Percentiles rank a stretch among this genome's conserved stretches.
Evolutionary conservation across 2,113 vertebrate species (phyloP).

Genomic region (Genyomyrus donnyi): DNA sequence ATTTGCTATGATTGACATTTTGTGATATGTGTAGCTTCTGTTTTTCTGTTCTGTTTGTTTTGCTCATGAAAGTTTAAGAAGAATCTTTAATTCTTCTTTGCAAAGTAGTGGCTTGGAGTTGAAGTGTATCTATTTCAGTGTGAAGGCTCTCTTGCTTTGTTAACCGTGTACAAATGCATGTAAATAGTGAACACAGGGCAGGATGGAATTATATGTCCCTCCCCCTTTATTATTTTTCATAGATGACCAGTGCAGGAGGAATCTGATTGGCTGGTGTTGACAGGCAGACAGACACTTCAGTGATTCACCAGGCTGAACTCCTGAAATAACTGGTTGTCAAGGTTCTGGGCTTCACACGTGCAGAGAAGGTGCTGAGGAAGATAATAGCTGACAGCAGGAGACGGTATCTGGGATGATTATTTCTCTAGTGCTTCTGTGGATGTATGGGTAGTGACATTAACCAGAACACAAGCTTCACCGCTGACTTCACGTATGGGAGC

Average conservation of each 20-base stretch:
- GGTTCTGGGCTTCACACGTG: not conserved
- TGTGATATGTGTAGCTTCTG: not conserved
- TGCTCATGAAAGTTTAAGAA: not conserved
- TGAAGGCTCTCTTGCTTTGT: not conserved
- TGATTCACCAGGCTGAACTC: not conserved
- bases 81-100: not conserved
- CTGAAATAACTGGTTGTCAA: not conserved
- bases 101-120: not conserved
- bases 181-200: not conserved
- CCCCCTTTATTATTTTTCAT: not conserved
- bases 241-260: not conserved
- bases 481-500: not conserved
- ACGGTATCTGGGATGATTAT: not conserved
- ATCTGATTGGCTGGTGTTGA: not conserved
- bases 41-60: not conserved
- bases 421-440: not conserved
- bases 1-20: not conserved
- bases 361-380: not conserved
- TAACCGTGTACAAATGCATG: not conserved
- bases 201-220: not conserved
- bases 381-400: not conserved
- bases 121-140: not conserved
- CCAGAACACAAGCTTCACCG: not conserved
- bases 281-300: not conserved
- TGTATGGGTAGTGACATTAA: not conserved